Conservation (phyloP, 2,113 vertebrate species). For the Eudyptes chrysolophus region DNA sequence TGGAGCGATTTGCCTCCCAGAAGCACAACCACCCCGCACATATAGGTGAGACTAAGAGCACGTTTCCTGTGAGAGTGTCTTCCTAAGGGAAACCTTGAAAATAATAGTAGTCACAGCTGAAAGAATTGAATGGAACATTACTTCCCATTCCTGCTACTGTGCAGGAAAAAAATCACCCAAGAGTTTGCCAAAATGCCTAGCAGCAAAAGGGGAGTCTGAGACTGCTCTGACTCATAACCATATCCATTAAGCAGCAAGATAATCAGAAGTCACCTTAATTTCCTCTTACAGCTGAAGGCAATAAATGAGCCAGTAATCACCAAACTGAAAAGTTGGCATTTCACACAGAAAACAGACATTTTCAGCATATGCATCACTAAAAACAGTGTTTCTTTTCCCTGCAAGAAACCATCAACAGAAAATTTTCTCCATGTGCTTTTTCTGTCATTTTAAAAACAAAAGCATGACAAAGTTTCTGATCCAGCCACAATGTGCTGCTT, state of each 20-base stretch:
- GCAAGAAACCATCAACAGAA: background rate
- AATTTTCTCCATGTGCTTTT: background rate
- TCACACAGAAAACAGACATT: background rate
- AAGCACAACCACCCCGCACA: background rate
- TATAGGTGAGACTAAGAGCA: constrained; percentile 44
- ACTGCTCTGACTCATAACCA: constrained; percentile 23
- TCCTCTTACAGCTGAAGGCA: background rate
- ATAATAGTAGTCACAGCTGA: constrained; percentile 42
- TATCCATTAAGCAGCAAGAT: background rate
- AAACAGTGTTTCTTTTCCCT: background rate
- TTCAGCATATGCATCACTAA: background rate
- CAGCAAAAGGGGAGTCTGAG: background rate
- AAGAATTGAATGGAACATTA: constrained; percentile 44
- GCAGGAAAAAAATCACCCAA: background rate
- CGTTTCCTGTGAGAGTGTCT: constrained; percentile 40
- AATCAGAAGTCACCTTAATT: constrained; percentile 3
- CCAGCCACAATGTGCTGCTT: background rate
- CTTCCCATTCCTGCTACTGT: constrained; percentile 57
- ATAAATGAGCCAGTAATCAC: background rate
- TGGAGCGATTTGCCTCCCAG: background rate
- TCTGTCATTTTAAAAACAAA: background rate
- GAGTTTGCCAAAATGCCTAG: constrained; percentile 26
- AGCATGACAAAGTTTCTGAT: background rate
- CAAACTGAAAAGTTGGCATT: background rate
- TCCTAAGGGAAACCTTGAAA: constrained; percentile 56